A percentile compares a stretch with the other conserved stretches of the same genome.
Evolutionary conservation across 2,888 invertebrate genomes (phyloP).

Genomic region (Scaptomyza caliginosa): DNA sequence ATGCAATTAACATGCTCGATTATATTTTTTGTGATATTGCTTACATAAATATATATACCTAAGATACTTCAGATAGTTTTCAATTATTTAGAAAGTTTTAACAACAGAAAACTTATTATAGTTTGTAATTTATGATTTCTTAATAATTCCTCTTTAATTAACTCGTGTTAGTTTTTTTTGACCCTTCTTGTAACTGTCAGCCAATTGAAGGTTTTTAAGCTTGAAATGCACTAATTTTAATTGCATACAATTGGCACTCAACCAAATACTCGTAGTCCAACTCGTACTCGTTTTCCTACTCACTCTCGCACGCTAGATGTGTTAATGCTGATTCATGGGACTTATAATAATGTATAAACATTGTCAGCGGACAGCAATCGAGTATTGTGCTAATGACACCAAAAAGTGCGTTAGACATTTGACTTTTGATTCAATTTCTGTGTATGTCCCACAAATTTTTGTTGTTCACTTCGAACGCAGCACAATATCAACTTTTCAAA

Average conservation of each 20-base stretch:
- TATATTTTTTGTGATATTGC: too few species aligned
- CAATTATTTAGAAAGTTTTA: too few species aligned
- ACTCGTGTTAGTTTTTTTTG: conserved; percentile 6
- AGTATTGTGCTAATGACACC: conserved; percentile 49
- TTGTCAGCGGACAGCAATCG: conserved; percentile 7
- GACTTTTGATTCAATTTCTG: conserved; percentile 18
- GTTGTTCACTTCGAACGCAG: conserved; percentile 8
- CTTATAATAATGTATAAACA: conserved; percentile 43
- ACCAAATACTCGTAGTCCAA: background rate
- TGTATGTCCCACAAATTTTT: conserved; percentile 51
- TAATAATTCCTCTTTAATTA: conserved; percentile 25
- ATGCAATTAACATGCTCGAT: background rate
- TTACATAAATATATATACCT: too few species aligned
- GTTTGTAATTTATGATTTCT: background rate
- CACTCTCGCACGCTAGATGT: conserved; percentile 1
- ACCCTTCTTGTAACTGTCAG: conserved; percentile 14
- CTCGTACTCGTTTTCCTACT: background rate
- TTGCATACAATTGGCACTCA: conserved; percentile 48
- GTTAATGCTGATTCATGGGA: conserved; percentile 50
- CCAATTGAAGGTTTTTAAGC: conserved; percentile 54
- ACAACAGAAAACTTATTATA: background rate
- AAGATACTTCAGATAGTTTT: too few species aligned
- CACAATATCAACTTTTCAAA: conserved; percentile 29
- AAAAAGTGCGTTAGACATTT: conserved; percentile 21
- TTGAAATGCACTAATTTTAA: conserved; percentile 48